Percentiles rank a stretch among this genome's conserved stretches.
These are phyloP conservation scores for Myoxocephalus aenaeus DNA, from an alignment of 2,797 vertebrate genomes.

Conservation along the genomic window DNA sequence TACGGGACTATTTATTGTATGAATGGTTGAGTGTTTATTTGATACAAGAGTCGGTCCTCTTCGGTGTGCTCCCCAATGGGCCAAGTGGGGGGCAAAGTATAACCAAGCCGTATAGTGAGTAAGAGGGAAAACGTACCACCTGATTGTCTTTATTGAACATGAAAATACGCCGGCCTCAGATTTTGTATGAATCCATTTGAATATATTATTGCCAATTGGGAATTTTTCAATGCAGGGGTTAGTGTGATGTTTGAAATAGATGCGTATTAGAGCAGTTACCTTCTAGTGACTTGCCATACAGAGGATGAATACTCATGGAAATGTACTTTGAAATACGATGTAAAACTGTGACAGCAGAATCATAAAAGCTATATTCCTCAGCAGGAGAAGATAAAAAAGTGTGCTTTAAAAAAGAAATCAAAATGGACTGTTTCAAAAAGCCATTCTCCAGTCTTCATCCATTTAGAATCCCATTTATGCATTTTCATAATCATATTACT, in stretches of 20 bases:
- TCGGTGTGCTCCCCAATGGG: background rate
- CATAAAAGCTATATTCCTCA: background rate
- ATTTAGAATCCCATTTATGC: background rate
- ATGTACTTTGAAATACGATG: background rate
- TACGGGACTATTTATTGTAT: background rate
- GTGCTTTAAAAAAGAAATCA: background rate
- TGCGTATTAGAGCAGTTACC: background rate
- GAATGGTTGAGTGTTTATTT: background rate
- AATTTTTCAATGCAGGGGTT: background rate
- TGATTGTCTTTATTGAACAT: background rate
- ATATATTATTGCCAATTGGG: background rate
- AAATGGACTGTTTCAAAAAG: background rate
- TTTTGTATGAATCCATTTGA: background rate
- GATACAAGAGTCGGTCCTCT: background rate
- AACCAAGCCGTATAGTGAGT: background rate
- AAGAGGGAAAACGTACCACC: background rate
- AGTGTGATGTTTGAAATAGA: background rate
- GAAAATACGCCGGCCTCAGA: background rate
- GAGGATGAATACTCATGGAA: background rate
- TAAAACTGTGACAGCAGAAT: background rate
- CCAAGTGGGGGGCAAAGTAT: background rate
- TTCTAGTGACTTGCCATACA: background rate
- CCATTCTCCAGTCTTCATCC: background rate
- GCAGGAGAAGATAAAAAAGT: background rate
- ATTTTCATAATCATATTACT: background rate